These are phyloP conservation scores for Caenorhabditis uteleia DNA, from an alignment of 2,888 invertebrate genomes.

Conservation along the genomic window DNA sequence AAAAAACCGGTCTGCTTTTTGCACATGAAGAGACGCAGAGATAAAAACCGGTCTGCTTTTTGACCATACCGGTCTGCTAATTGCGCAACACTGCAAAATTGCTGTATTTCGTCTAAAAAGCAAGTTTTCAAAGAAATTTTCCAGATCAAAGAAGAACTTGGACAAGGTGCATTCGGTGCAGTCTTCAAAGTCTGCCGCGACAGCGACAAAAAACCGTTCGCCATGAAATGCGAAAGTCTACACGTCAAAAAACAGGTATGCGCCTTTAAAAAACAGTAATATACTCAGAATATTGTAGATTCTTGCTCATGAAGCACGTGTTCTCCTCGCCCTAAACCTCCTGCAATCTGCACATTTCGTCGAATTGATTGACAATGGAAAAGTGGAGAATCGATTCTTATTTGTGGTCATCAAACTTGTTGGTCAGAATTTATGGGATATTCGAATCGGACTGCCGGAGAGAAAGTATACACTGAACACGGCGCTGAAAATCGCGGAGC, in stretches of 20 bases:
- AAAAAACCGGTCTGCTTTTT: too few relatives aligned
- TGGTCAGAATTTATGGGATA: constrained; percentile 60
- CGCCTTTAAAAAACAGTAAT: background rate
- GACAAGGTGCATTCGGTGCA: constrained; percentile 58
- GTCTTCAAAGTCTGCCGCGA: constrained; percentile 43
- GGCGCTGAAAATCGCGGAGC: constrained; percentile 37
- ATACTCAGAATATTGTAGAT: constrained; percentile 5
- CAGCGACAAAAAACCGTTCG: constrained; percentile 32
- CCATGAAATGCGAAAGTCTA: constrained; percentile 56
- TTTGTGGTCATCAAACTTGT: constrained; percentile 55
- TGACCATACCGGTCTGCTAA: too few relatives aligned
- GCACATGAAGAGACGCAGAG: too few relatives aligned
- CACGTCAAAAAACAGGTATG: constrained; percentile 38
- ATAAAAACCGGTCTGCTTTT: too few relatives aligned
- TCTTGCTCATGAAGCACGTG: constrained; percentile 38
- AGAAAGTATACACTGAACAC: constrained; percentile 31
- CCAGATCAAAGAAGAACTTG: constrained; percentile 39
- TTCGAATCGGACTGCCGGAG: constrained; percentile 37
- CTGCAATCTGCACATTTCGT: constrained; percentile 55
- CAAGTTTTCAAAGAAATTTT: too few relatives aligned
- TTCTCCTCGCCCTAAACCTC: constrained; percentile 42
- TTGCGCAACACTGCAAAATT: too few relatives aligned
- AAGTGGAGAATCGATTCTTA: constrained; percentile 40
- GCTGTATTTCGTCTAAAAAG: background rate
- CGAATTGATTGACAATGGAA: constrained; percentile 48